A percentile compares a stretch with the other conserved stretches of the same genome.
Conservation (phyloP, 2,113 vertebrate species). For the Mesocricetus auratus region DNA sequence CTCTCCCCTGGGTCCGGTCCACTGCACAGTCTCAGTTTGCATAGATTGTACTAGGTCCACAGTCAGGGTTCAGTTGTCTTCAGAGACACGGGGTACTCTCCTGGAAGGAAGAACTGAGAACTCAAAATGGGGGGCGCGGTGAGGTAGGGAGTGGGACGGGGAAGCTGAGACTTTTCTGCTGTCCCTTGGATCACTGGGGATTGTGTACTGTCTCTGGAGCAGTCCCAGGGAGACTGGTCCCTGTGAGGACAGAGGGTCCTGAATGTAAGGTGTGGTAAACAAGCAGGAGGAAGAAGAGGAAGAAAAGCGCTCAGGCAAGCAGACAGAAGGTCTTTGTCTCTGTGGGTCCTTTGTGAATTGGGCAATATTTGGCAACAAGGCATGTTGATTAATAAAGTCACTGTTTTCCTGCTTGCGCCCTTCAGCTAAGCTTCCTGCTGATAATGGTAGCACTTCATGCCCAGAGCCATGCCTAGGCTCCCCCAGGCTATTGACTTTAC, state of each 20-base stretch:
- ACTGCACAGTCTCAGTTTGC: neutral
- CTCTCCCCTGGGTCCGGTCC: neutral
- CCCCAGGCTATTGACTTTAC: neutral
- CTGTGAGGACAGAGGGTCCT: neutral
- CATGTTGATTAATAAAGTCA: slow-evolving; percentile 16
- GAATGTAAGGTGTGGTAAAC: neutral
- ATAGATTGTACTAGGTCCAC: neutral
- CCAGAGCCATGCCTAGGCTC: neutral
- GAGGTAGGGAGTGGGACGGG: neutral
- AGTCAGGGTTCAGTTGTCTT: neutral
- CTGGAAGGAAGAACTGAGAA: neutral
- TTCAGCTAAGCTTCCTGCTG: neutral
- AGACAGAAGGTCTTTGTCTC: slow-evolving; percentile 61
- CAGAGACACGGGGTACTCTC: neutral
- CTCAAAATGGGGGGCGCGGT: neutral
- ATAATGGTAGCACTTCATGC: no score
- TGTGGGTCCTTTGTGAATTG: slow-evolving; percentile 20
- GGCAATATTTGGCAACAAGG: slow-evolving; percentile 63
- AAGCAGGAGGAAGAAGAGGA: neutral
- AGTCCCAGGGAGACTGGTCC: neutral
- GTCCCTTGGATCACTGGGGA: neutral
- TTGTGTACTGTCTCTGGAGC: neutral
- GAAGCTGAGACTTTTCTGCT: neutral
- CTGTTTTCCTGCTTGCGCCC: neutral
- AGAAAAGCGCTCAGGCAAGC: neutral